Evolutionary conservation across 2,113 vertebrate genomes (phyloP), one percentile per base, ranked within the genome.

Genomic region (Ailurus styani): DNA sequence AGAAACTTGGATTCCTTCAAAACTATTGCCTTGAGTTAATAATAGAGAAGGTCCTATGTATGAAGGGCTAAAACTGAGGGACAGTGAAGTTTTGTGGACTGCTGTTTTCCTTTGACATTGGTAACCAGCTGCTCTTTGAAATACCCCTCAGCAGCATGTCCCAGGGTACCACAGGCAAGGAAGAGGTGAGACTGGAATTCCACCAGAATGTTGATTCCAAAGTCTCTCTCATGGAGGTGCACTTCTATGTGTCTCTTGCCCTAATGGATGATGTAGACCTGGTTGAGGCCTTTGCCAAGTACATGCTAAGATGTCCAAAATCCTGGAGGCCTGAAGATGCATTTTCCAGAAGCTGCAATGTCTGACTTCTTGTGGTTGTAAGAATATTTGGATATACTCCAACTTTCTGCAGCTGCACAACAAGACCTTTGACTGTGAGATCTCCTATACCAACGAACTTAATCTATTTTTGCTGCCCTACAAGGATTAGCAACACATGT

Each of bases 341-440:
- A 99, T 99, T 97, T 99, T 99, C 98, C 99, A 99, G 96, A 99
- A 99, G 94, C 98, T 99, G 96, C 99, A 99, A 98, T 99, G 99
- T 50, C 98, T 99, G 85, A 99, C 99, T 0, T 99, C 99, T 0
- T 99, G 99, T 8, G 99, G 99, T 96, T 99, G 99, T 87, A 99
- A 99, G 2, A 99, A 99, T 95, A 99, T 99, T 83, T 99, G 99
- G 18, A 99, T 99, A 98, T 99, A 99, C 94, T 99, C 99, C 7
- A 99, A 99, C 18, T 99, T 99, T 98, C 99, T 99, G 92, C 99
- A 99, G 97, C 99, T 99, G 45, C 99, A 99, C 0, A 99, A 99
- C 95, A 99, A 99, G 97, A 99, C 99, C 0, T 99, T 99, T 18
- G 99, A 99, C 98, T 99, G 99, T 97, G 99, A 99, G 98, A 99